Conservation (phyloP, 2,888 invertebrate species). For the Calameuta filiformis region DNA sequence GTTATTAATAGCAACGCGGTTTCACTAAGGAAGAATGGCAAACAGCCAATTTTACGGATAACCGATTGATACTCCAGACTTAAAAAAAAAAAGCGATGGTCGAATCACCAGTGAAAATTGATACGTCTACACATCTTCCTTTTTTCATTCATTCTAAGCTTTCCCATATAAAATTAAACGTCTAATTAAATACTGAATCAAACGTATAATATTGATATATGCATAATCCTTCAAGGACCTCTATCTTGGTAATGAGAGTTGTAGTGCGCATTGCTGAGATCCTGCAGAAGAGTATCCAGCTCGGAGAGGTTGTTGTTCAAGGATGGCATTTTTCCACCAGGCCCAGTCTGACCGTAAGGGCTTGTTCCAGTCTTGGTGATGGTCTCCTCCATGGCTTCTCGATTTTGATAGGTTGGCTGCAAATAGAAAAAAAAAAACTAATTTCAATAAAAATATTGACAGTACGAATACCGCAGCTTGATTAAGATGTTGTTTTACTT, state of each 20-base stretch:
- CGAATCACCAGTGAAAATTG: background rate
- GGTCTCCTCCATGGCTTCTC: slow-evolving; percentile 67
- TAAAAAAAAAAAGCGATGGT: background rate
- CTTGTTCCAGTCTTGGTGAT: slow-evolving; percentile 64
- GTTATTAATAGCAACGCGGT: slow-evolving; percentile 6
- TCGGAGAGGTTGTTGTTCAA: slow-evolving; percentile 86
- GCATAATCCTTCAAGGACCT: slow-evolving; percentile 53
- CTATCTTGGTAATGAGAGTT: slow-evolving; percentile 63
- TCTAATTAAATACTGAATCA: background rate
- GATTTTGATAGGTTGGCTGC: slow-evolving; percentile 77
- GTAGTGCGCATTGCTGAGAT: slow-evolving; percentile 85
- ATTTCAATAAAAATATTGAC: background rate
- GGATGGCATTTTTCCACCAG: slow-evolving; percentile 66
- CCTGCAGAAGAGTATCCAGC: slow-evolving; percentile 90
- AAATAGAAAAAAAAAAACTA: slow-evolving; percentile 41
- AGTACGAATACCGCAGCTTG: background rate
- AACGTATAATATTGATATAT: background rate
- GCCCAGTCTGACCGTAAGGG: slow-evolving; percentile 43
- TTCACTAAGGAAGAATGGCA: background rate
- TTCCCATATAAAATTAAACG: background rate
- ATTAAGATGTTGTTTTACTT: background rate
- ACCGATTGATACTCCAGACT: background rate
- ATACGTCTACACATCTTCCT: background rate
- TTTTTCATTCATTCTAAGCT: background rate
- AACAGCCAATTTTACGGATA: background rate